Percentiles rank a stretch among this genome's conserved stretches.
Conservation (phyloP, 2,888 invertebrate genomes). For the Prenolepis imparis region DNA sequence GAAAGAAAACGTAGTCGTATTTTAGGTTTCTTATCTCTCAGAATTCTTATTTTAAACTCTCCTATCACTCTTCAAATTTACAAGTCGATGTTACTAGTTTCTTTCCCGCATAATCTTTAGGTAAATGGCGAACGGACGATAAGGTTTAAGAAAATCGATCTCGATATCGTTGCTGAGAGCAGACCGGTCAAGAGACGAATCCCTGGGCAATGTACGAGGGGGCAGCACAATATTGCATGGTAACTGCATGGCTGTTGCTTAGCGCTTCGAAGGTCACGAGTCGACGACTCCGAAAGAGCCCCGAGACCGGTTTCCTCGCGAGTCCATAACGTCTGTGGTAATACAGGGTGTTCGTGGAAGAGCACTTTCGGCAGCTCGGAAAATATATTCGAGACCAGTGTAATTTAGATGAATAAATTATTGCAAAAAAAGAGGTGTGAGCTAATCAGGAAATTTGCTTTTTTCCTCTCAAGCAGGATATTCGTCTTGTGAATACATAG, state of each 20-base stretch:
- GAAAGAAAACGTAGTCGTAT: background rate
- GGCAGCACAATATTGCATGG: conserved; percentile 76
- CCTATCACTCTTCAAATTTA: background rate
- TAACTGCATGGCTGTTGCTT: conserved; percentile 77
- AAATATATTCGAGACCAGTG: background rate
- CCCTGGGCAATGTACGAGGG: conserved; percentile 66
- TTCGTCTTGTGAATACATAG: background rate
- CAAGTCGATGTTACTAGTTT: background rate
- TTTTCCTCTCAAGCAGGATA: background rate
- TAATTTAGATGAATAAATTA: background rate
- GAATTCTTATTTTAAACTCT: background rate
- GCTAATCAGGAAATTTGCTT: background rate
- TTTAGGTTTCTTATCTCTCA: background rate
- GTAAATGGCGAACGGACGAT: background rate
- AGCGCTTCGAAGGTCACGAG: conserved; percentile 85
- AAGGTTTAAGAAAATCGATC: conserved; percentile 36
- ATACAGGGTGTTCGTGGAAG: conserved; percentile 75
- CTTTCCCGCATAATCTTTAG: background rate
- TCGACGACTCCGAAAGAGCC: conserved; percentile 81
- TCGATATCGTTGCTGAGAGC: conserved; percentile 50
- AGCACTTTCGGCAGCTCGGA: conserved; percentile 59
- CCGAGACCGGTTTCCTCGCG: conserved; percentile 79
- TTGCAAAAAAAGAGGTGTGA: background rate
- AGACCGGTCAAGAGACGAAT: conserved; percentile 47
- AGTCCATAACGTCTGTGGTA: conserved; percentile 69